Evolutionary conservation across 2,888 invertebrate genomes (phyloP).

Genomic region (Eupithecia exiguata): DNA sequence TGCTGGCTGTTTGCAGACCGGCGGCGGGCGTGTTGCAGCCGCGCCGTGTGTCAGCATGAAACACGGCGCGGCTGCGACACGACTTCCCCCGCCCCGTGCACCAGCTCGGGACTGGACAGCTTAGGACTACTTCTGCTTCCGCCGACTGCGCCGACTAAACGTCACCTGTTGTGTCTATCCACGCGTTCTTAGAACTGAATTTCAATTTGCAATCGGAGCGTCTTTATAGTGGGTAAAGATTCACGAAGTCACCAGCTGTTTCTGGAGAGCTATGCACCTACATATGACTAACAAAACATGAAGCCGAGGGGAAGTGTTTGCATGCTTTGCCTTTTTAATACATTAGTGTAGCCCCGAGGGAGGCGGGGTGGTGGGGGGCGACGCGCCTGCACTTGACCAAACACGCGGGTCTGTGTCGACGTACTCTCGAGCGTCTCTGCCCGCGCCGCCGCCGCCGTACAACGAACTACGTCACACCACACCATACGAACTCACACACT

Average conservation of each 20-base stretch:
- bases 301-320: conserved; percentile 44
- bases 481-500: no score
- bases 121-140: no score
- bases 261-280: neutral
- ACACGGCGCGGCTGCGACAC: no score
- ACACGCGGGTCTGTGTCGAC: conserved; percentile 51
- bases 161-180: no score
- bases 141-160: no score
- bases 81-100: no score
- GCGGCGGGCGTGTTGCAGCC: no score
- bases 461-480: no score
- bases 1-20: no score
- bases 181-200: no score
- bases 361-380: conserved; percentile 14
- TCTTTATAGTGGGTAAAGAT: neutral
- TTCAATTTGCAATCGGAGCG: neutral
- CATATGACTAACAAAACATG: conserved; percentile 15
- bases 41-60: no score
- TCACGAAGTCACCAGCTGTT: conserved; percentile 8
- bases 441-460: neutral
- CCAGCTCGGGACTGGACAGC: no score
- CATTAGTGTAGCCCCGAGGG: conserved; percentile 40
- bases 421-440: neutral
- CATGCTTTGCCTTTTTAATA: conserved; percentile 48
- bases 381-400: conserved; percentile 57